Evolutionary conservation across 2,888 invertebrate genomes (phyloP), one percentile per base, ranked within the genome.

Genomic region (Andrena dorsata): DNA sequence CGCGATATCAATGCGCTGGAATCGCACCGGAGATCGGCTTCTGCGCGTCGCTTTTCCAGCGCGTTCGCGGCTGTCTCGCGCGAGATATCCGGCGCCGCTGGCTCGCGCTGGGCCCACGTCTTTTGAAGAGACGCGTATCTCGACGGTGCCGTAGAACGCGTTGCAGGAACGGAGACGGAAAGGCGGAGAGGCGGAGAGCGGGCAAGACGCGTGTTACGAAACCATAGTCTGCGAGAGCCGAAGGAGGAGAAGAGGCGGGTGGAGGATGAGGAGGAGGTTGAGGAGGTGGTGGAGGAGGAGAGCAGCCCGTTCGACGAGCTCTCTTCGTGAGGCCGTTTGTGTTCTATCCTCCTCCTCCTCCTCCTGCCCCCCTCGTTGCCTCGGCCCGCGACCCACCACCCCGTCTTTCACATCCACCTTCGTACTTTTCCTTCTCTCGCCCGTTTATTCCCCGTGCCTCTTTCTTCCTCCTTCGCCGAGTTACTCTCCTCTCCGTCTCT

Each of bases 141-240:
- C 70, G 53, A 47, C 75, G 63, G 72, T 65, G 78, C 63, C 30
- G 76, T 65, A 65, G 68, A 75, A 53, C 76, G 53, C 60, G 76
- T 51, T 66, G 83, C 68, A 75, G 68, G 72, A 64, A 78, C 78
- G 61, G 26, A 35, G 80, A 41, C 64, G 60, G 73, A 30, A 51
- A 64, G 72, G 71, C 41, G 58, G 75, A 49, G 84, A 32, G 68
- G 80, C 58, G 84, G 79, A 77, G 84, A 83, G 82, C 74, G 83
- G 83, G 79, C 83, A 84, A 85, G 88, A 88, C 85, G 89, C 84
- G 86, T 88, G 84, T 92, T 92, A 92, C 91, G 91, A 92, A 92
- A 92, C 91, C 91, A 89, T 89, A 83, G 86, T 85, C 83, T 85
- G 88, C 89, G 87, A 86, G 85, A 76, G 71, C 70, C 69, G 58